These are phyloP conservation scores for Forbesichthys agassizii DNA, from an alignment of 2,113 vertebrate species.

Conservation along the genomic window DNA sequence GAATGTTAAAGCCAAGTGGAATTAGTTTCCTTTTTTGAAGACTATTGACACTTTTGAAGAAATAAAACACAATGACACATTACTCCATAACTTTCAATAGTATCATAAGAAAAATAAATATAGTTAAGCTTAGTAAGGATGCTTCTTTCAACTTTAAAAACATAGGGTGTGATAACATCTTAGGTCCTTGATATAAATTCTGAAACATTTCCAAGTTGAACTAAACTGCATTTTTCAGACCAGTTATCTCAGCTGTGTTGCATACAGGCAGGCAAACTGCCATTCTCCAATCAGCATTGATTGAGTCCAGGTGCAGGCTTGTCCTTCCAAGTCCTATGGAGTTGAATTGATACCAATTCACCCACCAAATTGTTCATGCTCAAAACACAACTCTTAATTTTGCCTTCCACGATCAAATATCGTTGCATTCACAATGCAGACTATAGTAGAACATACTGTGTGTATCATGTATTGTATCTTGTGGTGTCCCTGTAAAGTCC, in stretches of 20 bases:
- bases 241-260: slow-evolving; percentile 50
- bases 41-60: no score
- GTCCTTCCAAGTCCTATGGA: slow-evolving; percentile 62
- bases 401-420: slow-evolving; percentile 6
- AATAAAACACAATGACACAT: no score
- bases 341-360: slow-evolving; percentile 57
- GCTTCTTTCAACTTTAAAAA: no score
- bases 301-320: slow-evolving; percentile 69
- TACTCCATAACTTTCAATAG: no score
- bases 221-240: slow-evolving; percentile 6
- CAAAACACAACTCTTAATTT: slow-evolving; percentile 23
- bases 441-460: not conserved
- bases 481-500: slow-evolving; percentile 38
- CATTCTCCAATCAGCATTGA: slow-evolving; percentile 65
- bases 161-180: no score
- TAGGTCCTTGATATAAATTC: not conserved
- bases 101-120: no score
- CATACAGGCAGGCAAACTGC: slow-evolving; percentile 52
- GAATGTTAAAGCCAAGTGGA: no score
- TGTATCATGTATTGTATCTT: not conserved
- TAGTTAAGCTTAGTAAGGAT: no score
- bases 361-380: slow-evolving; percentile 31
- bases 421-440: slow-evolving; percentile 31
- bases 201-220: not conserved
- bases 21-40: no score